Conservation (phyloP, 2,113 vertebrate genomes). For the Monarcha castaneiventris region DNA sequence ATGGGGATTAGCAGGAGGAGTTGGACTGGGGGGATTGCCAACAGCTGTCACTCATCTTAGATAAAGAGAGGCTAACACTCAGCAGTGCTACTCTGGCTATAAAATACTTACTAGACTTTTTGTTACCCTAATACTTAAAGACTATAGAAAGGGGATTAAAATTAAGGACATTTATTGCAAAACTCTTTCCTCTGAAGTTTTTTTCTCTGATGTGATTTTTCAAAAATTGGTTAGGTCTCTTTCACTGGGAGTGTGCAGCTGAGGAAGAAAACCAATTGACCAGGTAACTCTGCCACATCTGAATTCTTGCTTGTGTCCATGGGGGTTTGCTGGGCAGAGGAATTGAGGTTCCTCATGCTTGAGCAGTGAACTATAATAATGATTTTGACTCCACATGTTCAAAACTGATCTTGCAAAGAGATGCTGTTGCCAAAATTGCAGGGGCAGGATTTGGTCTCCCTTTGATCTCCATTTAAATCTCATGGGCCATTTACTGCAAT, state of each 20-base stretch:
- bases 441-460: background rate
- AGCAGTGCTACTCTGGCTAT: background rate
- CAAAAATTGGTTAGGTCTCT: background rate
- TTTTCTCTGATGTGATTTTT: background rate
- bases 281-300: background rate
- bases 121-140: background rate
- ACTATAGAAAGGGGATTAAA: background rate
- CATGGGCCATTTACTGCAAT: slow-evolving; percentile 10
- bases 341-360: background rate
- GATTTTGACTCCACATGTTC: background rate
- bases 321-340: background rate
- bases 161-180: background rate
- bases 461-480: slow-evolving; percentile 14
- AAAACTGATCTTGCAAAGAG: background rate
- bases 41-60: background rate
- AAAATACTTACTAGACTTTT: background rate
- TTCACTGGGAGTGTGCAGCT: background rate
- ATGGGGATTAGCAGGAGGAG: background rate
- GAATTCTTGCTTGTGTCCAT: background rate
- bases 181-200: background rate
- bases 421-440: background rate
- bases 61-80: background rate
- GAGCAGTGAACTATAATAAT: background rate
- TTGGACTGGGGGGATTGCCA: background rate
- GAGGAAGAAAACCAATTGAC: background rate